These are phyloP conservation scores for Leptinotarsa lineolata DNA, from an alignment of 1,140 invertebrate species.

Conservation along the genomic window DNA sequence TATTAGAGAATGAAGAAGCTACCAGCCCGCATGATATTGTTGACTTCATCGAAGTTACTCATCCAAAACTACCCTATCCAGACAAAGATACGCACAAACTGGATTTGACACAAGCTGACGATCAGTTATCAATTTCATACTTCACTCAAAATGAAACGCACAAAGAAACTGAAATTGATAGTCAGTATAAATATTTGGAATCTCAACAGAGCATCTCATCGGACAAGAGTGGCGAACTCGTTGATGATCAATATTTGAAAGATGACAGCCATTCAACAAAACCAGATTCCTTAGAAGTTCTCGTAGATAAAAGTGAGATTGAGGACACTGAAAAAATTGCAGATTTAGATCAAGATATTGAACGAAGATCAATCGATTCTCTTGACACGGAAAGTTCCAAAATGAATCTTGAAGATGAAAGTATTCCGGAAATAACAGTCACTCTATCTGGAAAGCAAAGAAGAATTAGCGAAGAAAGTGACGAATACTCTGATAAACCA, in stretches of 20 bases:
- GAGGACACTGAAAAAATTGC: conserved; percentile 58
- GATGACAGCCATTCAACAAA: conserved; percentile 50
- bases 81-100: conserved; percentile 30
- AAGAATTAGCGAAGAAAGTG: conserved; percentile 54
- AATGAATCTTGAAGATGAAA: conserved; percentile 37
- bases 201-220: conserved; percentile 45
- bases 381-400: conserved; percentile 44
- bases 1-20: conserved; percentile 4
- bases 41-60: conserved; percentile 22
- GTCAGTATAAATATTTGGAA: conserved; percentile 37
- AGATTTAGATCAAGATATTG: conserved; percentile 54
- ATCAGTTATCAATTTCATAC: conserved; percentile 33
- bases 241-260: conserved; percentile 3
- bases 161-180: conserved; percentile 42
- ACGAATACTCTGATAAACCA: conserved; percentile 43
- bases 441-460: conserved; percentile 52
- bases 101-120: conserved; percentile 19
- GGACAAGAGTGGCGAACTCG: conserved; percentile 36
- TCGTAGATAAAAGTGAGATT: conserved; percentile 61
- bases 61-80: conserved; percentile 10
- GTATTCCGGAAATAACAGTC: conserved; percentile 53
- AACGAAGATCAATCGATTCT: conserved; percentile 46
- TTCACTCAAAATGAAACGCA: conserved; percentile 40
- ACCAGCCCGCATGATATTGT: conserved; percentile 16
- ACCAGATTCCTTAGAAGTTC: conserved; percentile 58